A percentile compares a stretch with the other conserved stretches of the same genome.
Conservation (phyloP, 2,113 vertebrate species). For the Otus sunia region DNA sequence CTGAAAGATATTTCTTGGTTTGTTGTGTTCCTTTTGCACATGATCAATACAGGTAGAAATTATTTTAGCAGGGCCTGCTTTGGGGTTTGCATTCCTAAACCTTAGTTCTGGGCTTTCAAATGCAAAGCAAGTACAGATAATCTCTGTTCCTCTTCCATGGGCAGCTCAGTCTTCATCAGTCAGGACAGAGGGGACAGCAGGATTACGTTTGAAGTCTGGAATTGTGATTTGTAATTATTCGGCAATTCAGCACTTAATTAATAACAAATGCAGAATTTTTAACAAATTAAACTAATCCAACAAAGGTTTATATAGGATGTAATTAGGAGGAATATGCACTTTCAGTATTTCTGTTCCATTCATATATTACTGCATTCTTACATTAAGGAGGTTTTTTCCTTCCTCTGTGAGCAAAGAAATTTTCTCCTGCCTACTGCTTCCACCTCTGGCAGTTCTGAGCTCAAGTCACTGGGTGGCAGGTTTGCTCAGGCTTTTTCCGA, state of each 20-base stretch:
- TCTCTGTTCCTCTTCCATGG: neutral
- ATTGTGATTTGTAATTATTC: neutral
- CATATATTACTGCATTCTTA: neutral
- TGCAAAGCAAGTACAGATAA: neutral
- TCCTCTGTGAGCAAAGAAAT: neutral
- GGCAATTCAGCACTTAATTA: neutral
- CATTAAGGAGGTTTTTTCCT: neutral
- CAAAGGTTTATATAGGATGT: neutral
- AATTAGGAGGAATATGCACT: neutral
- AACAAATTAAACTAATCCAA: neutral
- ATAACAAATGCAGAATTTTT: neutral
- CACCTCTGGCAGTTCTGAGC: neutral
- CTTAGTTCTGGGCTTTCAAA: neutral
- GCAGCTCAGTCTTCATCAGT: neutral
- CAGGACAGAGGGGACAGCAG: neutral
- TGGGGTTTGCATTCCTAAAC: neutral
- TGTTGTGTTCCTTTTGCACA: neutral
- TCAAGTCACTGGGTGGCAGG: constrained; percentile 52
- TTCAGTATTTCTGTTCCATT: neutral
- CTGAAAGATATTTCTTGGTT: neutral
- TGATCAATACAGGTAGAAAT: neutral
- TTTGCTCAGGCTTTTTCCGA: constrained; percentile 30
- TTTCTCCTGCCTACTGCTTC: neutral
- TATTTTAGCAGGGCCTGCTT: neutral
- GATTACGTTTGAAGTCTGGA: neutral